phyloP scores from a whole-genome alignment of 2,113 vertebrate genomes.

The Pantherophis guttatus region DNA sequence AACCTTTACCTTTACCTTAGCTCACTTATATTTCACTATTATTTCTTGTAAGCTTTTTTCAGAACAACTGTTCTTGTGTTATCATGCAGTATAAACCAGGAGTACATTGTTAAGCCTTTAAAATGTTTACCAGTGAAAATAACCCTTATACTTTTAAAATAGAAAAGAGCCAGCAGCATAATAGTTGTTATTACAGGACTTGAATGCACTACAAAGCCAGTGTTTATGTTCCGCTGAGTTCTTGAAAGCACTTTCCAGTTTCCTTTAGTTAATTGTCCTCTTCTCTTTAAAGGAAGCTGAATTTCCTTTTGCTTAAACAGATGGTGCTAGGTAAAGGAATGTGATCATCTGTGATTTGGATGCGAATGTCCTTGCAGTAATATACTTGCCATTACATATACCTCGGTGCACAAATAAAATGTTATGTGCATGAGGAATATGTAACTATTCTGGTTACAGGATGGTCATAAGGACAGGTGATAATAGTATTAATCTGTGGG shows the following conservation, averaged over 20 bases:
- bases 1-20: no score
- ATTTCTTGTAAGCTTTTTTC: neutral
- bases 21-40: neutral
- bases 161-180: neutral
- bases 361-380: conserved; percentile 25
- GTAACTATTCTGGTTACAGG: conserved; percentile 13
- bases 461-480: conserved; percentile 39
- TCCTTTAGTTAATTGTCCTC: neutral
- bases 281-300: neutral
- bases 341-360: neutral
- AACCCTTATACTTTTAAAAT: neutral
- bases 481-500: conserved; percentile 43
- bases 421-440: neutral
- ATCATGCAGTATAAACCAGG: neutral
- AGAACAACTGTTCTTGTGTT: no score
- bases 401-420: neutral
- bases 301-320: neutral
- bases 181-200: neutral
- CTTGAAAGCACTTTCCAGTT: neutral
- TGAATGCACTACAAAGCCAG: neutral
- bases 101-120: neutral
- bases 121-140: neutral
- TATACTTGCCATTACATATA: conserved; percentile 12
- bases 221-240: neutral
- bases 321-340: neutral